These are phyloP conservation scores for Onychostruthus taczanowskii DNA, from an alignment of 2,113 vertebrate genomes.

Conservation along the genomic window DNA sequence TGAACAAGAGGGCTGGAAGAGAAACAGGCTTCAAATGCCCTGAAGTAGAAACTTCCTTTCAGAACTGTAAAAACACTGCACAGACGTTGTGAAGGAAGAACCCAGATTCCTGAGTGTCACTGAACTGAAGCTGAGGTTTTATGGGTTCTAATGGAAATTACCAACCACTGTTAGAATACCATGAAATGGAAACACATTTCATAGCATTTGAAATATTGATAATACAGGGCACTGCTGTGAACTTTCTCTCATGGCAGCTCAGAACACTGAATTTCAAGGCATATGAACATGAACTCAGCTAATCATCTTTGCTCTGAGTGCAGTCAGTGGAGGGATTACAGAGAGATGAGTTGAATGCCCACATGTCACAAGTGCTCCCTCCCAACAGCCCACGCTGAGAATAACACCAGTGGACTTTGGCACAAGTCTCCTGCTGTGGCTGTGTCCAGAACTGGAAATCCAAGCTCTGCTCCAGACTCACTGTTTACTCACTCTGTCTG, in stretches of 20 bases:
- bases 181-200: neutral
- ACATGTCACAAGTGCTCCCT: neutral
- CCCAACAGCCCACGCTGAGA: neutral
- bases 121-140: neutral
- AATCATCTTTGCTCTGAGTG: neutral
- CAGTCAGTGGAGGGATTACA: neutral
- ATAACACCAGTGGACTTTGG: neutral
- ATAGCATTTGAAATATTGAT: neutral
- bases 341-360: neutral
- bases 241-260: neutral
- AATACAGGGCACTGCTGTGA: neutral
- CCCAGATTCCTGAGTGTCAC: neutral
- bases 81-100: neutral
- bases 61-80: neutral
- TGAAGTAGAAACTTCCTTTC: neutral
- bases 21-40: neutral
- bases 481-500: constrained; percentile 90
- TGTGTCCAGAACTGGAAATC: neutral
- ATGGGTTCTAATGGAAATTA: neutral
- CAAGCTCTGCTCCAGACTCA: neutral
- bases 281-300: neutral
- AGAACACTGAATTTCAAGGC: neutral
- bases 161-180: neutral
- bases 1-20: constrained; percentile 90
- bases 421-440: neutral